Evolutionary conservation across 2,888 invertebrate genomes (phyloP), one percentile per base, ranked within the genome.

Genomic region (Pediacus dermestoides): DNA sequence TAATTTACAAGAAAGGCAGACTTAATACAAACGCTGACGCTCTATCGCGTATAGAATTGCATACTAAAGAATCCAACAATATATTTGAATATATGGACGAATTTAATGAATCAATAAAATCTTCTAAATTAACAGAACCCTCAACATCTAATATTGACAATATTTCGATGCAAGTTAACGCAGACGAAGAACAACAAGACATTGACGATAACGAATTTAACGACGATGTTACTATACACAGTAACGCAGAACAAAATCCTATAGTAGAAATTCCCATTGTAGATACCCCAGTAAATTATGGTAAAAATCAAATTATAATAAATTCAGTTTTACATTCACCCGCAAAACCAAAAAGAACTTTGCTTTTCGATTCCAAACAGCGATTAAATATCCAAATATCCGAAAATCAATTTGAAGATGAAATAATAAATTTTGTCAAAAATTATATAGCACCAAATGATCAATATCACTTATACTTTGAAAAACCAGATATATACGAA

Each of bases 261-360:
- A 18, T 42, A n/a, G 16, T 34, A 3, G 32, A 31, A 7, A 37
- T 45, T 4, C 37, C 47, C 1, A 39, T 45, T 11, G 13, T 15
- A 6, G 27, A 44, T 6, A 34, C 14, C n/a, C 18, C 48, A n/a
- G 39, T 48, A 1, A 48, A 48, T 30, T 45, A 16, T 7, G 42
- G 44, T 14, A 8, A 35, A 36, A 47, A 45, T 27, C 47, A 47
- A 42, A 39, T 45, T 27, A 36, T 48, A 13, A 16, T 42, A 12
- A 18, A 11, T 11, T 30, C 12, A 9, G 40, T 43, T 16, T 9
- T 15, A 8, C 37, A 42, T 34, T 37, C 39, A n/a, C 39, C 44
- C 3, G 36, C 39, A 10, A 39, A 43, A 10, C 30, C 37, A 13
- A 41, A 36, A 42, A 30, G 22, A 10, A 26, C 9, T 37, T n/a